Base-by-base conservation (phyloP, 2,888 invertebrate species). In the Spisula subtruncata region DNA sequence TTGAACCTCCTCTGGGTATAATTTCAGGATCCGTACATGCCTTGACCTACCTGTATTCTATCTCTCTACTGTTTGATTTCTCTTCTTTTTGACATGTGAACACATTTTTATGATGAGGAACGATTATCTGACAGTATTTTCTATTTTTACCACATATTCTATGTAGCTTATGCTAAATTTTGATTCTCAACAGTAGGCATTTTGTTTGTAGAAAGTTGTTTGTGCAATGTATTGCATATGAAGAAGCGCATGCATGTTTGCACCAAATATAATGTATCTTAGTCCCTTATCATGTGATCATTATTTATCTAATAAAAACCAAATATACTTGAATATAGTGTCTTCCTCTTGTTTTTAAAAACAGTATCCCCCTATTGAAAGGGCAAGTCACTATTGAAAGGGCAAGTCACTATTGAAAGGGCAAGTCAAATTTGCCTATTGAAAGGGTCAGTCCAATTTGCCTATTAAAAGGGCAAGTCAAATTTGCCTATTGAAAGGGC, bases 271-370 rank as follows among this genome's bases (percentile, higher is more conserved):
- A 93, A 93, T 94, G 94, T 94, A 95, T 94, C 93, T 95, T 95
- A 95, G 95, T 94, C 95, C 95, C 94, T n/a, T 94, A 93, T 93
- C 93, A 94, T 95, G 95, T 95, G 95, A 95, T 95, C 94, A 95
- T 94, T 95, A 95, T 95, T 95, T 95, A 95, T 95, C 95, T 94
- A 95, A 95, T 95, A 95, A 95, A 95, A 93, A 92, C 91, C 91
- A 93, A 93, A 88, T 92, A 89, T 92, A 91, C 90, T 92, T 91
- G 86, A 88, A 56, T 1, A 41, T 41, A 41, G 71, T 56, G 6
- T 25, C 71, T 12, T 83, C 79, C 56, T 82, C 10, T 48, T 66
- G 5, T 25, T 6, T 66, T 0, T 41, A 41, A 8, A n/a, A n/a
- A n/a, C n/a, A n/a, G n/a, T n/a, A n/a, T n/a, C n/a, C n/a, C n/a